Percentiles rank a stretch among this genome's conserved stretches.
Evolutionary conservation across 1,140 invertebrate species (phyloP).

Genomic region (Linepithema humile): DNA sequence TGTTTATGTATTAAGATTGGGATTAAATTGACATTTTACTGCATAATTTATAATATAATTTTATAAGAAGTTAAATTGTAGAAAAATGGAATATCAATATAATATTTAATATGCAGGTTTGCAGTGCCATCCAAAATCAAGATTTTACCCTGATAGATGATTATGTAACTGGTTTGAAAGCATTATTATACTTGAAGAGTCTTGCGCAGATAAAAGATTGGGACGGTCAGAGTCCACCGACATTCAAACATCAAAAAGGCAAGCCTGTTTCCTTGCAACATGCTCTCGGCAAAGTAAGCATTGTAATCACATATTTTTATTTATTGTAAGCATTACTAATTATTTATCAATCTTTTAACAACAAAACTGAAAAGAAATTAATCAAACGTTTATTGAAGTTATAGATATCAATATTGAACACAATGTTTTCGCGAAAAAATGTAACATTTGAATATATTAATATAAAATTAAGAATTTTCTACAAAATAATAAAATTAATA

Average conservation of each 20-base stretch:
- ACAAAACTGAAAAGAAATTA: background rate
- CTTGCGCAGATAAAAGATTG: slow-evolving; percentile 89
- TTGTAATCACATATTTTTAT: no score
- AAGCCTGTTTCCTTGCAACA: slow-evolving; percentile 90
- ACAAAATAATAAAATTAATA: background rate
- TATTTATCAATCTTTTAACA: background rate
- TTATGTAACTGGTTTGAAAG: slow-evolving; percentile 95
- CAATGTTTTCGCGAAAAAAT: background rate
- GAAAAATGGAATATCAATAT: background rate
- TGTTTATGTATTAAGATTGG: no score
- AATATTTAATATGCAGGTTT: slow-evolving; percentile 86
- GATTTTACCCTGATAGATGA: slow-evolving; percentile 98
- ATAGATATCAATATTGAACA: background rate
- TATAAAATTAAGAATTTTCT: background rate
- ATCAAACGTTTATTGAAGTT: background rate
- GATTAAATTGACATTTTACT: no score
- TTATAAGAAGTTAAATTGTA: slow-evolving; percentile 11
- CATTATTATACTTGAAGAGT: slow-evolving; percentile 93
- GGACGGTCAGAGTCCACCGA: slow-evolving; percentile 97
- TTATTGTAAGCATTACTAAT: no score
- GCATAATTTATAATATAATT: no score
- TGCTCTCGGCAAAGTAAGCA: slow-evolving; percentile 87
- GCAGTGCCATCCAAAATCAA: slow-evolving; percentile 99
- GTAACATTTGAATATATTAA: background rate
- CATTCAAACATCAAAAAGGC: slow-evolving; percentile 95